phyloP scores from a whole-genome alignment of 2,888 invertebrate genomes.

The Drosophila colorata region DNA sequence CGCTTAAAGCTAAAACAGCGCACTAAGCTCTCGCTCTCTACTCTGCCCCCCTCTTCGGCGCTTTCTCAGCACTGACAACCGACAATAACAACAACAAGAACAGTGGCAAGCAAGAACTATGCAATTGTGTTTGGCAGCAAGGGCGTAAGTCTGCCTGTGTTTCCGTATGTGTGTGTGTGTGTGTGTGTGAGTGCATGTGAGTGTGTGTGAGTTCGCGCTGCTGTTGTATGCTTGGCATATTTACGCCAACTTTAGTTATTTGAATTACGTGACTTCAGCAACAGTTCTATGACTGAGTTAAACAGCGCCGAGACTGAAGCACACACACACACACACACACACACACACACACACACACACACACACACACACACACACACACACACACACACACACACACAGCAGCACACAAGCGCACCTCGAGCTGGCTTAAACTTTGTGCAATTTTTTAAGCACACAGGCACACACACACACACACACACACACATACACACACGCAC shows the following conservation, averaged over 20 bases:
- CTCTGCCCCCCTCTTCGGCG: not conserved
- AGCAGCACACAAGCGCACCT: not conserved
- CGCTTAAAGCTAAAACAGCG: constrained; percentile 56
- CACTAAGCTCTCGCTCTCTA: constrained; percentile 33
- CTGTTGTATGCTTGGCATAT: constrained; percentile 78
- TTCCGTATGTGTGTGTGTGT: constrained; percentile 3
- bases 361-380: constrained; percentile 14
- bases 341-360: constrained; percentile 17
- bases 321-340: constrained; percentile 18
- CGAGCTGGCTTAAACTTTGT: constrained; percentile 45
- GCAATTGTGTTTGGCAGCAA: constrained; percentile 60
- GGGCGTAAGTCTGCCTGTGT: constrained; percentile 36
- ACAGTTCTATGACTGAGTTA: constrained; percentile 79
- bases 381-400: constrained; percentile 15
- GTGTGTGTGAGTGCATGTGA: constrained; percentile 10
- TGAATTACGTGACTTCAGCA: constrained; percentile 83
- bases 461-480: constrained; percentile 22
- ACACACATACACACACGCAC: constrained; percentile 19
- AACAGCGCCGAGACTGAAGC: constrained; percentile 40
- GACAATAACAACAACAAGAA: constrained; percentile 28
- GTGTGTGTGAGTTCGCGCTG: constrained; percentile 37
- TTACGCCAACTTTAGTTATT: constrained; percentile 83
- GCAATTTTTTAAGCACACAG: constrained; percentile 58
- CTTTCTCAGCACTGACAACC: constrained; percentile 20
- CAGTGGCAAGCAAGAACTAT: constrained; percentile 43